Base-by-base conservation (phyloP, 2,113 vertebrate genomes). In the Cyrtonyx montezumae region DNA sequence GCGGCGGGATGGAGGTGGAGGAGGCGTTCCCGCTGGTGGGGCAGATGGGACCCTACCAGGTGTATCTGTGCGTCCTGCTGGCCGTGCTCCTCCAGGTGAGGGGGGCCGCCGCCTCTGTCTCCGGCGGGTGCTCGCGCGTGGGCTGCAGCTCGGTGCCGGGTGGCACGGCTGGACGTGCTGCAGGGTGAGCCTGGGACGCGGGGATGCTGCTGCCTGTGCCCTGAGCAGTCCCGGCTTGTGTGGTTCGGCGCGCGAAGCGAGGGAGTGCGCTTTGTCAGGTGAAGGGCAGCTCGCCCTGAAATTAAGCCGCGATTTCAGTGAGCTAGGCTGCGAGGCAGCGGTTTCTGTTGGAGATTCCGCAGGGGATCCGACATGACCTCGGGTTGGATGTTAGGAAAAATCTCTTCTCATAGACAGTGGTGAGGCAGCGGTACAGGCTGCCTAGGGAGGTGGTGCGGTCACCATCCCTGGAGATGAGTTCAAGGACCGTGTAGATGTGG, bases 1-100 rank as follows among this genome's bases (percentile, higher is more conserved):
- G 21, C 48, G 58, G 59, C 58, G 67, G 34, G 42, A 98, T 98
- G 98, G 98, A 98, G 87, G 95, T 98, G 94, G 98, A 98, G 89
- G 98, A 97, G 91, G 98, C 97, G 23, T 98, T 98, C 96, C 91
- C 92, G 91, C 65, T 96, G 55, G 98, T 97, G 83, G 98, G 98
- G 46, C 97, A 97, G 95, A 98, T 98, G 97, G 98, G 98, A 26
- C 92, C 96, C 45, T 98, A 97, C 67, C 98, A 98, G 96, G 90
- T 98, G 68, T 98, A 98, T 66, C 83, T 98, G 56, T 98, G 98
- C 93, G 91, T 98, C 88, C 92, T 98, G 90, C 91, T 98, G 85
- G 97, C 97, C 1, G 96, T 98, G 79, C 89, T 98, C n/a, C 96
- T 98, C 70, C 98, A 98, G 98, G 98, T 98, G 97, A 97, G 98